A percentile compares a stretch with the other conserved stretches of the same genome.
Conservation (phyloP, 2,113 vertebrate species). For the Thunnus thynnus region DNA sequence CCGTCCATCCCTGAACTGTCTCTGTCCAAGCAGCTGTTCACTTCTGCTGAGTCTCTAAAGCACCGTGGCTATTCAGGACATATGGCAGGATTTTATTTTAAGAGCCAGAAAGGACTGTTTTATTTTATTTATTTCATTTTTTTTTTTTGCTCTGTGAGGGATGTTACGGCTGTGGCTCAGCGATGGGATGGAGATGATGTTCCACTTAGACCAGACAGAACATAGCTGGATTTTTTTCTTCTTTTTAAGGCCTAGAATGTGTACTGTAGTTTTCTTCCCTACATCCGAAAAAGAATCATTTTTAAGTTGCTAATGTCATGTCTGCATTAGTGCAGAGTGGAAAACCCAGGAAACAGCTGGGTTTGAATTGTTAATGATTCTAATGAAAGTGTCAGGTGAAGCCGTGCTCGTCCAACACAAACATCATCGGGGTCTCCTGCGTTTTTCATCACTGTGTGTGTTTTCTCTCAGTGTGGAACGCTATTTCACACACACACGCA, state of each 20-base stretch:
- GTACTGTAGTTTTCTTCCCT: neutral
- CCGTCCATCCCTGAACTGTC: constrained; percentile 23
- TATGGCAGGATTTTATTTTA: constrained; percentile 59
- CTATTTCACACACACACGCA: neutral
- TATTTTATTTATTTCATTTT: neutral
- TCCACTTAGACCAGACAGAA: neutral
- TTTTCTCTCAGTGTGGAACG: neutral
- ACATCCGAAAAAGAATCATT: neutral
- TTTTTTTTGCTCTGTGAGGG: neutral
- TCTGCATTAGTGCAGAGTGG: neutral
- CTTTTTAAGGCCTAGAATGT: neutral
- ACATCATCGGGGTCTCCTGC: neutral
- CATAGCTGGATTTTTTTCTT: neutral
- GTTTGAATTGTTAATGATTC: neutral
- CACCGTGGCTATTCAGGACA: constrained; percentile 35
- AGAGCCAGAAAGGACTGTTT: constrained; percentile 48
- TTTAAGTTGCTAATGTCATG: neutral
- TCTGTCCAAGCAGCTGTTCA: constrained; percentile 65
- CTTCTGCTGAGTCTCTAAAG: constrained; percentile 44
- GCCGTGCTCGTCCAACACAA: neutral
- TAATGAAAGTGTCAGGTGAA: neutral
- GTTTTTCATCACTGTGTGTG: neutral
- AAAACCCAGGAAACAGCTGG: neutral
- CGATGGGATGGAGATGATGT: neutral
- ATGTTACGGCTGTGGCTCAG: constrained; percentile 1